Base-by-base conservation (phyloP, 2,888 invertebrate species). In the Oscheius sp. region DNA sequence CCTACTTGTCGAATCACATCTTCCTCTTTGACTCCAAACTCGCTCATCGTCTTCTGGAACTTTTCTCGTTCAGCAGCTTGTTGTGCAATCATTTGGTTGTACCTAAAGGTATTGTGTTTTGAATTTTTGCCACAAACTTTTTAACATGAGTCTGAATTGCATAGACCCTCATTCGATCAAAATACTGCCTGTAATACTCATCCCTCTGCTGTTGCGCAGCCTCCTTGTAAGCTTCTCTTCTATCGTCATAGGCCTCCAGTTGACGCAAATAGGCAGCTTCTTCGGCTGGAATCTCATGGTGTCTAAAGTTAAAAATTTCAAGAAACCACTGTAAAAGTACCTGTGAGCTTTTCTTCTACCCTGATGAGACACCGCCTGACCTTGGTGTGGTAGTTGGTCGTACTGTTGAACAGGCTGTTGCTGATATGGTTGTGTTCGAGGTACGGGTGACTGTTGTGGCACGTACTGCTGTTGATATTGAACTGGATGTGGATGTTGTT, bases 141-240 rank as follows among this genome's bases (percentile, higher is more conserved):
- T 53, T 73, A 0, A 78, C 74, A 55, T 80, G 79, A 9, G 77
- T 75, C 51, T 78, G 75, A 0, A 79, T 72, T 2, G 78, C 82
- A 60, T 83, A 83, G 10, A 75, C 75, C 11, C 76, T 62, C 82
- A 83, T 79, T 68, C 77, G 55, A 62, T 80, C 78, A 60, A 83
- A 81, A 70, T 83, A 83, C n/a, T 81, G 68, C 55, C 79, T 76
- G 70, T 83, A 83, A 58, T 79, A 80, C 42, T 74, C 71, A 70
- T 83, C 79, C 42, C 57, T 51, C 35, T 55, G 47, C 10, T 32
- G n/a, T 53, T 51, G 53, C 9, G 37, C 65, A 1, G 21, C 42
- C 32, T 62, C 73, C 37, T 73, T 65, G 35, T 55, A 63, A n/a
- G 53, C 11, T 42, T 73, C 73, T 42, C 37, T 50, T 21, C 37